Evolutionary conservation across 2,113 vertebrate species (phyloP).

Genomic region (Natator depressus): DNA sequence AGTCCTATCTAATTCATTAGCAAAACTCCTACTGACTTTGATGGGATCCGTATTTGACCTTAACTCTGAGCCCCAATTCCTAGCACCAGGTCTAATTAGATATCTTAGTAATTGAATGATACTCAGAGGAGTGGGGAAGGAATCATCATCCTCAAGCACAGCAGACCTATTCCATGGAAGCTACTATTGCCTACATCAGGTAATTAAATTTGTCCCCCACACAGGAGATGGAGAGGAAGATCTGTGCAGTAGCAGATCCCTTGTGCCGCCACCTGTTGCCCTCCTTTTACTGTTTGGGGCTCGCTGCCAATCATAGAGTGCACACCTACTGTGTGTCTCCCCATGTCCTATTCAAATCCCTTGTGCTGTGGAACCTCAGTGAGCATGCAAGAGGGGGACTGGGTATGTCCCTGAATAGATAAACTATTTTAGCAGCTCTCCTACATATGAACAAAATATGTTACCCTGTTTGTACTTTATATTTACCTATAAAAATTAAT

Average conservation of each 20-base stretch:
- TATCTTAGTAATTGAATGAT: not conserved
- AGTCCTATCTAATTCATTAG: accelerated
- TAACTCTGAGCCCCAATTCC: not conserved
- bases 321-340: not conserved
- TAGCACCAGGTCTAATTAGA: not conserved
- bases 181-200: not conserved
- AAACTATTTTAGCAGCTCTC: not conserved
- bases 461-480: not conserved
- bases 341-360: not conserved
- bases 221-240: not conserved
- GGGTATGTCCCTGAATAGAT: not conserved
- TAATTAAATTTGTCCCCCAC: not conserved
- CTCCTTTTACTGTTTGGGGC: not conserved
- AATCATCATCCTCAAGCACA: not conserved
- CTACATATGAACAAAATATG: not conserved
- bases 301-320: not conserved
- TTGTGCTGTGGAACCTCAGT: not conserved
- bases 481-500: not conserved
- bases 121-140: not conserved
- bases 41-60: not conserved
- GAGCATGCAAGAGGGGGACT: not conserved
- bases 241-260: not conserved
- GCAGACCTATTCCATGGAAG: not conserved
- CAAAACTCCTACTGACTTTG: not conserved
- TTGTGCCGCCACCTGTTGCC: not conserved